phyloP scores from a whole-genome alignment of 2,797 vertebrate species.

The Lacerta agilis region DNA sequence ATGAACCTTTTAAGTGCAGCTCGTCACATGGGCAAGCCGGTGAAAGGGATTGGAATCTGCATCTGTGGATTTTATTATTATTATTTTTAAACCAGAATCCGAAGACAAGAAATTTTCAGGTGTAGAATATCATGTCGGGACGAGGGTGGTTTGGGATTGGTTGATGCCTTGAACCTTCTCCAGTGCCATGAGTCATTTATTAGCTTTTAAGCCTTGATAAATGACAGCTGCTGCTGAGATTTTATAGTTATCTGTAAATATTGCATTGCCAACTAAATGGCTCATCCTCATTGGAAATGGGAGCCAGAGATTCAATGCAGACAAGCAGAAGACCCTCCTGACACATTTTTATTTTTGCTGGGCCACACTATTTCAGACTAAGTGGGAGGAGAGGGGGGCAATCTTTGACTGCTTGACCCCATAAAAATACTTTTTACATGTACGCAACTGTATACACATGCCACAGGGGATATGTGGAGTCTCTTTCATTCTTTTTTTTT shows the following conservation, averaged over 20 bases:
- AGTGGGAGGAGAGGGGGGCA: no score
- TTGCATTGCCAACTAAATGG: background rate
- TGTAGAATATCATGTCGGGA: background rate
- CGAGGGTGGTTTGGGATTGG: background rate
- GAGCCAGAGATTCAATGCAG: background rate
- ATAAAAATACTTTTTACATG: no score
- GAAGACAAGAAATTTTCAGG: background rate
- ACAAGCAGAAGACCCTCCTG: no score
- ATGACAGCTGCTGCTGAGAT: background rate
- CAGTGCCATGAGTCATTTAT: background rate
- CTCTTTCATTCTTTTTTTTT: background rate
- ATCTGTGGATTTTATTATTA: background rate
- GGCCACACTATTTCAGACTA: no score
- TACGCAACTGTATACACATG: background rate
- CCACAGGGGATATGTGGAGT: background rate
- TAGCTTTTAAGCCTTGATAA: background rate
- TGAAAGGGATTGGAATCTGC: background rate
- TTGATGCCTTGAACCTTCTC: background rate
- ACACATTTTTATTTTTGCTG: no score
- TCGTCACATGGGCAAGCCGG: background rate
- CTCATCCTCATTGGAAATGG: background rate
- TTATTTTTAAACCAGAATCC: background rate
- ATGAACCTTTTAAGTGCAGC: background rate
- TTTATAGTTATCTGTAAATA: slow-evolving; percentile 1
- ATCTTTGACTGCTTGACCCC: no score